Evolutionary conservation across 2,113 vertebrate genomes (phyloP).

Genomic region (Neolamprologus sp.): DNA sequence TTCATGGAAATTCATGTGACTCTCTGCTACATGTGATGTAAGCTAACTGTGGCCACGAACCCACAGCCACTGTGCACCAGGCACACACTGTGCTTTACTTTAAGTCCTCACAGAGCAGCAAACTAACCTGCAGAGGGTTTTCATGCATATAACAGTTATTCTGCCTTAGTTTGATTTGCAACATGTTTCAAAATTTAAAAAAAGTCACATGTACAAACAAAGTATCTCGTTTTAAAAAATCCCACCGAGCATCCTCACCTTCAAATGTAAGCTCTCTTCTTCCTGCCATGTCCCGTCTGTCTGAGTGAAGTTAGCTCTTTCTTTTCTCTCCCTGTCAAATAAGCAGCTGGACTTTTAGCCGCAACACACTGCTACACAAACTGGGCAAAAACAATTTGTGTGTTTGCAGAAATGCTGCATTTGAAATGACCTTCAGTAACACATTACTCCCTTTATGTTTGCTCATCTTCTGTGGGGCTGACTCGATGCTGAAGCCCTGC

Average conservation of each 20-base stretch:
- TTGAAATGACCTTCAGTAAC: background rate
- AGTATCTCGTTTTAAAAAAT: background rate
- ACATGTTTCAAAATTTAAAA: rapidly evolving
- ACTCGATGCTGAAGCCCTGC: background rate
- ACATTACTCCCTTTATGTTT: background rate
- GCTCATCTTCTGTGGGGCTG: background rate
- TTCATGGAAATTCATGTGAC: background rate
- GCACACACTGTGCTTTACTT: background rate
- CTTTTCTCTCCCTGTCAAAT: background rate
- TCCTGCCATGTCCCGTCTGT: background rate
- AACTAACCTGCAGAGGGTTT: background rate
- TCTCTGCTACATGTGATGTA: background rate
- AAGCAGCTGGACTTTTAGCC: background rate
- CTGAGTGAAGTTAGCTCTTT: background rate
- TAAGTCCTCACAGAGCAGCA: background rate
- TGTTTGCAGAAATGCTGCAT: background rate
- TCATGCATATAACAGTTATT: background rate
- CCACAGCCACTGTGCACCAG: background rate
- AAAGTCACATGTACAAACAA: background rate
- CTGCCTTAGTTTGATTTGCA: background rate
- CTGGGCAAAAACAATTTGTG: background rate
- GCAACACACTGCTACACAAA: background rate
- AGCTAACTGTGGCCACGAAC: rapidly evolving
- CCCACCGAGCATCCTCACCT: rapidly evolving
- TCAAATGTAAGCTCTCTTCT: background rate